Percentiles rank a stretch among this genome's conserved stretches.
Evolutionary conservation across 64 coral and sea anemone genomes (phyloP).

Genomic region (Orbicella faveolata): DNA sequence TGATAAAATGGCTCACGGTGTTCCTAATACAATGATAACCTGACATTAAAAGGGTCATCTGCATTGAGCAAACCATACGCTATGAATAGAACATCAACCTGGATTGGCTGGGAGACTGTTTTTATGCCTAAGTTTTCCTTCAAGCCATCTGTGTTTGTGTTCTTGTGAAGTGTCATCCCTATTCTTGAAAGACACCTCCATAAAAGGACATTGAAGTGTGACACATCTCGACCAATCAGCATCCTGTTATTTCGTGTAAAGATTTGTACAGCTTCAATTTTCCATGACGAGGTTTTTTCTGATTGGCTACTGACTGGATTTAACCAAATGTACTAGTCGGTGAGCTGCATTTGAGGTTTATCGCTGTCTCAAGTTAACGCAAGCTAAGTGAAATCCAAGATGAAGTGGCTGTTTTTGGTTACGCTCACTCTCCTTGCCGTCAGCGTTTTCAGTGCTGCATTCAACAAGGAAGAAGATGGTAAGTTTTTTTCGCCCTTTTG

Average conservation of each 20-base stretch:
- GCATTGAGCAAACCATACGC: background rate
- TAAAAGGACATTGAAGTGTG: background rate
- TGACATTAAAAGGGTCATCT: too few relatives aligned
- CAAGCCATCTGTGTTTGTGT: background rate
- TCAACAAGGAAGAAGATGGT: conserved; percentile 19
- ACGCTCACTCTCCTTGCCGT: background rate
- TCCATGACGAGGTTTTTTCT: background rate
- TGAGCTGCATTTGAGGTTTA: background rate
- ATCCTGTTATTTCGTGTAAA: background rate
- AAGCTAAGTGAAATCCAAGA: background rate
- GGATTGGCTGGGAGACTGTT: background rate
- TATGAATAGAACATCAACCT: background rate
- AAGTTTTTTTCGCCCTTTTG: background rate
- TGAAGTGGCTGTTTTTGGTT: conserved; percentile 11
- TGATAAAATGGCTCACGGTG: background rate
- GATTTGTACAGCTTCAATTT: background rate
- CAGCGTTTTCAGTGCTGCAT: background rate
- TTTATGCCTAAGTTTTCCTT: background rate
- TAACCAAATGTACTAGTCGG: background rate
- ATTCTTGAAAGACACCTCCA: background rate
- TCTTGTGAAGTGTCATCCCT: background rate
- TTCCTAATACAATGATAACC: too few relatives aligned
- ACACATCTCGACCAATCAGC: background rate
- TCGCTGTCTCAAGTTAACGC: background rate
- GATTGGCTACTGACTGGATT: background rate